Evolutionary conservation across 2,888 invertebrate species (phyloP).

Genomic region (Torymus tubicola): DNA sequence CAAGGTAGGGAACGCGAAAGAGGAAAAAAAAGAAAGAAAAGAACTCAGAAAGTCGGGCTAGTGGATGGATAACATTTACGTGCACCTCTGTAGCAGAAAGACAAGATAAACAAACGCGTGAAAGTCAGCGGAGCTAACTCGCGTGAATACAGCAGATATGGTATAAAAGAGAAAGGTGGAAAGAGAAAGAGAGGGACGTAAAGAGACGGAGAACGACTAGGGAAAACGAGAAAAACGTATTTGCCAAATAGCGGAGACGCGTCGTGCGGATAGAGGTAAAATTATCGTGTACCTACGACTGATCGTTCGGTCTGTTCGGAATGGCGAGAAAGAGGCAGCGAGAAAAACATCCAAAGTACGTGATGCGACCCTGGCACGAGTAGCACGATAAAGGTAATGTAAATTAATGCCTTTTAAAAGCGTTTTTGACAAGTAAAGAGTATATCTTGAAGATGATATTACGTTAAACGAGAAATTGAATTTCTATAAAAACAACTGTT

Average conservation of each 20-base stretch:
- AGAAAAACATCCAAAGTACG: too few species aligned
- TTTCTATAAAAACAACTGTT: too few species aligned
- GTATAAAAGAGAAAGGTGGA: not conserved
- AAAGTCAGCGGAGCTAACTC: constrained; percentile 43
- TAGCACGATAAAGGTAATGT: too few species aligned
- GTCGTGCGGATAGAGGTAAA: not conserved
- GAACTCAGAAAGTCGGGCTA: not conserved
- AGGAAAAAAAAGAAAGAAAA: too few species aligned
- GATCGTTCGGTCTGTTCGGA: too few species aligned
- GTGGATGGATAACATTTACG: not conserved
- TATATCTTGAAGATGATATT: too few species aligned
- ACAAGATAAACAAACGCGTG: constrained; percentile 43
- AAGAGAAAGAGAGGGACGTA: not conserved
- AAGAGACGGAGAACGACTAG: too few species aligned
- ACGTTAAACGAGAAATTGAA: too few species aligned
- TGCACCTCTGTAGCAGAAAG: constrained; percentile 11
- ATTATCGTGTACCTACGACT: constrained; percentile 10
- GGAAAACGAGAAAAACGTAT: constrained; percentile 7
- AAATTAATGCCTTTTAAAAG: too few species aligned
- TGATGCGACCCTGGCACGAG: too few species aligned
- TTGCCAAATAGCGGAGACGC: constrained; percentile 20
- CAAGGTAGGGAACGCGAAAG: not conserved
- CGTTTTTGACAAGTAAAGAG: too few species aligned
- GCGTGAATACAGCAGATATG: not conserved
- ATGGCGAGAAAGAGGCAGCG: too few species aligned